Base-by-base conservation (phyloP, 2,888 invertebrate genomes). In the Molorchus minor region DNA sequence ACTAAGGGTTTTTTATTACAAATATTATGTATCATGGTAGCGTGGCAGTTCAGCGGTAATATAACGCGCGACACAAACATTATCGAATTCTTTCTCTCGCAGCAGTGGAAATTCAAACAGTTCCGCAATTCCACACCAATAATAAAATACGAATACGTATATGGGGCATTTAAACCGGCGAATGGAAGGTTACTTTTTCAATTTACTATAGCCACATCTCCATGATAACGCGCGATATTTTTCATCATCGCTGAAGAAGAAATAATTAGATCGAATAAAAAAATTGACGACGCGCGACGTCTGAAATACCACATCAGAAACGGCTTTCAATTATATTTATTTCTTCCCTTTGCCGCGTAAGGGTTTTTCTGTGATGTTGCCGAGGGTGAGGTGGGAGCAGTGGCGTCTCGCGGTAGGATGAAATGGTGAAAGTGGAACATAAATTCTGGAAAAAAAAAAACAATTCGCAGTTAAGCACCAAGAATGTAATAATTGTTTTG, bases 321-420 rank as follows among this genome's bases (percentile, higher is more conserved):
- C 51, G 45, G 52, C 59, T 65, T 68, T 68, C 70, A 68, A 68
- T 70, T 70, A 70, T 70, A 65, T 65, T 64, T 68, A 69, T 69
- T 69, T 61, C 53, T 56, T 61, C 64, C 61, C 63, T 65, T 58
- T 56, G 62, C 53, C 40, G 59, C 61, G 66, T 64, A 65, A 65
- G 69, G 67, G 62, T 58, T 67, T 64, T 65, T 55, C n/a, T n/a
- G n/a, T n/a, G n/a, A n/a, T n/a, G n/a, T n/a, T 45, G 35, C 56
- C 56, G 44, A 38, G 45, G 56, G 53, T 58, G 56, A 57, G 60
- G 57, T 40, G 61, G 47, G 53, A 58, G 57, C 44, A 29, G 3
- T n/a, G n/a, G n/a, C n/a, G n/a, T n/a, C n/a, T n/a, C n/a, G n/a
- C n/a, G n/a, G n/a, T n/a, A n/a, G n/a, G n/a, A n/a, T n/a, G n/a